Conservation (phyloP, 2,888 invertebrate genomes). For the Aporophyla nigra region DNA sequence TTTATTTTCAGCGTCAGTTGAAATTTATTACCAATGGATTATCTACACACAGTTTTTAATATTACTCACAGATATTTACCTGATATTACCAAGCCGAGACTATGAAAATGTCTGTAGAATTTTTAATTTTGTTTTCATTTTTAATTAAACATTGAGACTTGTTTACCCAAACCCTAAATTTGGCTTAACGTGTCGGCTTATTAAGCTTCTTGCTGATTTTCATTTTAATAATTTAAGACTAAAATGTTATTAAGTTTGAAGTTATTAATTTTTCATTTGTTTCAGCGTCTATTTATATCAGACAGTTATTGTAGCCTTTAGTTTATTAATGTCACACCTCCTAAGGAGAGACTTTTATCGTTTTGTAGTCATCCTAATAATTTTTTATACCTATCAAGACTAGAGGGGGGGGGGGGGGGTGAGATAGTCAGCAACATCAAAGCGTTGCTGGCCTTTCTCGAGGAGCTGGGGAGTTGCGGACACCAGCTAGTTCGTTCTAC, state of each 20-base stretch:
- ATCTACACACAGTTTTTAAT: slow-evolving; percentile 36
- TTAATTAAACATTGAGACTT: slow-evolving; percentile 67
- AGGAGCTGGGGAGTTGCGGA: no score
- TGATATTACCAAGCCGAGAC: slow-evolving; percentile 41
- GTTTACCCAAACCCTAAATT: slow-evolving; percentile 57
- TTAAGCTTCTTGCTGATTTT: slow-evolving; percentile 49
- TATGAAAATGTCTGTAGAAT: slow-evolving; percentile 51
- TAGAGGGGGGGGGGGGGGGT: no score
- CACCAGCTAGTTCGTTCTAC: no score
- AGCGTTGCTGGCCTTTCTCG: no score
- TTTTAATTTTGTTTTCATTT: slow-evolving; percentile 61
- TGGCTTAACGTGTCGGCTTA: slow-evolving; percentile 59
- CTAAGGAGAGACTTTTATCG: neutral
- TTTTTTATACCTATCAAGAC: no score
- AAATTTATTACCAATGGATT: slow-evolving; percentile 42
- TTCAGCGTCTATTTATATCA: slow-evolving; percentile 11
- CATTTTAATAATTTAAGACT: slow-evolving; percentile 60
- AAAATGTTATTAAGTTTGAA: slow-evolving; percentile 51
- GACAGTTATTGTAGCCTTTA: slow-evolving; percentile 4
- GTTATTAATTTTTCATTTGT: slow-evolving; percentile 42
- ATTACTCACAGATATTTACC: slow-evolving; percentile 38
- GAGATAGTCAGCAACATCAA: no score
- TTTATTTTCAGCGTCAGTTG: slow-evolving; percentile 5
- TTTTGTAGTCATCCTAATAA: no score
- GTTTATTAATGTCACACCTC: neutral